Evolutionary conservation across 64 coral and sea anemone genomes (phyloP).

Genomic region (Acropora tenuis): DNA sequence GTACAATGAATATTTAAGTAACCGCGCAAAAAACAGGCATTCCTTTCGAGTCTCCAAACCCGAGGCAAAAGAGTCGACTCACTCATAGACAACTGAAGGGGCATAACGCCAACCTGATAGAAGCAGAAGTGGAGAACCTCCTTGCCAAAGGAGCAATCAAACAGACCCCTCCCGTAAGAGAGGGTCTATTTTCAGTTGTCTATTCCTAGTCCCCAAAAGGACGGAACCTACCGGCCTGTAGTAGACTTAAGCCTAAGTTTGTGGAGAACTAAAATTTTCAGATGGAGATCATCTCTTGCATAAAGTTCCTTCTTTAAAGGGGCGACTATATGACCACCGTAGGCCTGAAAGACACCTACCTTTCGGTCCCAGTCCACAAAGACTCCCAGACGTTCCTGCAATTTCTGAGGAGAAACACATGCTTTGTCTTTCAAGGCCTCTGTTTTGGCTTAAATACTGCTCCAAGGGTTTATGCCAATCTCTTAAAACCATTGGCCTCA

Average conservation of each 20-base stretch:
- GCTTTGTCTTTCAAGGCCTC: conserved; percentile 24
- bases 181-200: not conserved
- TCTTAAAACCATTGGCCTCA: conserved; percentile 45
- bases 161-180: not conserved
- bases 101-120: conserved; percentile 21
- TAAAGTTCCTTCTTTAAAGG: not conserved
- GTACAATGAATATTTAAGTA: not conserved
- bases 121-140: conserved; percentile 6
- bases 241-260: conserved; percentile 41
- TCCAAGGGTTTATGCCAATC: conserved; percentile 53
- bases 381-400: not conserved
- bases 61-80: not conserved
- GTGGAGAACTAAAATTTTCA: conserved; percentile 40
- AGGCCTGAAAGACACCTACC: conserved; percentile 70
- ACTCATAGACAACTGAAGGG: conserved; percentile 16
- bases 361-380: conserved; percentile 33
- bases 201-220: conserved; percentile 68
- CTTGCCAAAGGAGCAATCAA: not conserved
- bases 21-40: conserved; percentile 11
- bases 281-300: conserved; percentile 36
- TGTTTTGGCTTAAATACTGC: conserved; percentile 44
- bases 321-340: conserved; percentile 49
- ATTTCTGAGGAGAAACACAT: conserved; percentile 32
- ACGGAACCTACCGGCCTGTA: conserved; percentile 6
- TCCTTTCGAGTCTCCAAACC: conserved; percentile 6